These are phyloP conservation scores for Metallyticus violacea DNA, from an alignment of 2,888 invertebrate species.

Conservation along the genomic window DNA sequence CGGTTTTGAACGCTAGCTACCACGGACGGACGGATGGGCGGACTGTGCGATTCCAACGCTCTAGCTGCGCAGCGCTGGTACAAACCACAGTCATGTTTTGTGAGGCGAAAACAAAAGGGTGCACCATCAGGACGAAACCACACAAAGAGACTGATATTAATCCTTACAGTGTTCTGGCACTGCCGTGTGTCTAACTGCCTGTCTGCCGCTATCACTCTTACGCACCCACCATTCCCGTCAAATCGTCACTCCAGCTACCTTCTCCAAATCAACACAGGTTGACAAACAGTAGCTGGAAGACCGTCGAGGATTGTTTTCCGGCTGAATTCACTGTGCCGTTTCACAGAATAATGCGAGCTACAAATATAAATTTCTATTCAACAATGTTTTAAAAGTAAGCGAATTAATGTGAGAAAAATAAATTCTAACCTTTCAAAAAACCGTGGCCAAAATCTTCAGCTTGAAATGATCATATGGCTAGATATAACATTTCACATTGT, in stretches of 20 bases:
- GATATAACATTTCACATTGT: no score
- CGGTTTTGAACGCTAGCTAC: background rate
- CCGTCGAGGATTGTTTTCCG: no score
- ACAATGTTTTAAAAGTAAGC: no score
- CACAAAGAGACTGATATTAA: constrained; percentile 25
- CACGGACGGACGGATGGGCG: background rate
- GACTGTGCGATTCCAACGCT: background rate
- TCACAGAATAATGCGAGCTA: no score
- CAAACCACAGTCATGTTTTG: constrained; percentile 27
- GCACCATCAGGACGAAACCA: constrained; percentile 19
- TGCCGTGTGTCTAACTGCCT: background rate
- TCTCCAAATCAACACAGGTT: background rate
- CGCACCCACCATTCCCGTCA: background rate
- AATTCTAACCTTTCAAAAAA: no score
- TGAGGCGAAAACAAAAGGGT: constrained; percentile 27
- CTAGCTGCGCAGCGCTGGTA: background rate
- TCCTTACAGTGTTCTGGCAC: constrained; percentile 14
- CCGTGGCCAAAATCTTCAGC: no score
- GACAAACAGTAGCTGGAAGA: background rate
- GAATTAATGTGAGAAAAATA: no score
- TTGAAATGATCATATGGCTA: no score
- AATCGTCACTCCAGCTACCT: background rate
- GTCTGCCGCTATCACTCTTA: background rate
- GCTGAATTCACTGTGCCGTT: no score
- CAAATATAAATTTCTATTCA: no score